Percentiles rank a stretch among this genome's conserved stretches.
phyloP scores from a whole-genome alignment of 2,797 vertebrate species.

The Onychomys arenicola region DNA sequence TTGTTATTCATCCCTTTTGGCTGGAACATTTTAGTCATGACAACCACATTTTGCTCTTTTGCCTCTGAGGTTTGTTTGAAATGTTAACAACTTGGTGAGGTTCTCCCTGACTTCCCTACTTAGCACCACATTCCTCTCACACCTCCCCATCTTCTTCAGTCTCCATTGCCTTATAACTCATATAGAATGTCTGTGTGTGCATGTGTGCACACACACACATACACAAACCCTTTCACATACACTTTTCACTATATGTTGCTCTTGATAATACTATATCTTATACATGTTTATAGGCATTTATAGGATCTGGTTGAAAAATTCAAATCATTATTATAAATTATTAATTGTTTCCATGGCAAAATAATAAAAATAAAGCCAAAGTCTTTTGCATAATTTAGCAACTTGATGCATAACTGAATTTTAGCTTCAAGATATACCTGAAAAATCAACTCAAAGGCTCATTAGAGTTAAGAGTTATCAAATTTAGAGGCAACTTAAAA shows the following conservation, averaged over 20 bases:
- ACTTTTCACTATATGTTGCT: background rate
- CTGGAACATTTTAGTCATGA: background rate
- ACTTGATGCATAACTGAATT: conserved; percentile 43
- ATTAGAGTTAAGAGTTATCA: conserved; percentile 32
- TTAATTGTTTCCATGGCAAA: background rate
- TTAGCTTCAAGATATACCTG: conserved; percentile 50
- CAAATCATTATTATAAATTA: conserved; percentile 16
- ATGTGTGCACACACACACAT: background rate
- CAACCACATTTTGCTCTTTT: background rate
- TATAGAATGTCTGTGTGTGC: background rate
- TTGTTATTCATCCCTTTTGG: background rate
- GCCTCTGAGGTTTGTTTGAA: conserved; percentile 26
- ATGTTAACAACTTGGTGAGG: background rate
- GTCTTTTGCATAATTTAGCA: conserved; percentile 47
- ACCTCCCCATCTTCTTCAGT: background rate
- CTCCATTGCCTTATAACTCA: background rate
- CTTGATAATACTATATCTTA: conserved; percentile 7
- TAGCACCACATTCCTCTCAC: background rate
- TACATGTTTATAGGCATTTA: background rate
- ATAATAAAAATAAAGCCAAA: conserved; percentile 6
- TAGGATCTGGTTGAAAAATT: conserved; percentile 3
- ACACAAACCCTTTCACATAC: background rate
- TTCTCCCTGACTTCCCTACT: background rate
- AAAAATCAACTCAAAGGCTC: conserved; percentile 24
- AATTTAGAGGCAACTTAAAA: background rate